Conservation (phyloP, 2,113 vertebrate species). For the Campylomormyrus numenius region DNA sequence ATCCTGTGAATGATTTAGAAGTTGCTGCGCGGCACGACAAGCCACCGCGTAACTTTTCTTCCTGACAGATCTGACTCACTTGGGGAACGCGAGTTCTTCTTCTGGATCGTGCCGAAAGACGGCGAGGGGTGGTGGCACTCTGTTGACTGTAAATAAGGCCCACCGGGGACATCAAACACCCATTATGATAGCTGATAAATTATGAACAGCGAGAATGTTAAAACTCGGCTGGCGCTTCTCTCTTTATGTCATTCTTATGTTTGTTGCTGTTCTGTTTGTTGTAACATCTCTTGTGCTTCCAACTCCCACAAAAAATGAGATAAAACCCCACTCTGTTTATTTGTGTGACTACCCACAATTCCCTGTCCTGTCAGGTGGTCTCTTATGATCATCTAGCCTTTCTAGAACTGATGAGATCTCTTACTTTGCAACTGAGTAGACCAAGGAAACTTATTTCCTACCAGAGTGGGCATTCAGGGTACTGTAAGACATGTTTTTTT, state of each 20-base stretch:
- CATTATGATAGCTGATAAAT: constrained; percentile 5
- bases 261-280: neutral
- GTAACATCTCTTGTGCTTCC: neutral
- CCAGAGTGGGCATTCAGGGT: neutral
- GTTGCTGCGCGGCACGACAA: neutral
- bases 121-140: neutral
- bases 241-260: neutral
- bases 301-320: neutral
- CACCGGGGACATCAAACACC: neutral
- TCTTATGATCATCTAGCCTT: neutral
- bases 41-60: neutral
- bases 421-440: neutral
- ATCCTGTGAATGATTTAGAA: neutral
- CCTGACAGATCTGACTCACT: neutral
- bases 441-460: neutral
- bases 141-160: constrained; percentile 1
- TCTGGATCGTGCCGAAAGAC: neutral
- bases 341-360: neutral
- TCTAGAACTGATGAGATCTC: neutral
- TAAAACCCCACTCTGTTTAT: neutral
- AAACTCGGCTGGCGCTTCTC: neutral
- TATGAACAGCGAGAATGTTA: neutral
- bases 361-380: neutral
- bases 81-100: neutral
- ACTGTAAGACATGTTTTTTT: neutral